Conservation (phyloP, 2,888 invertebrate species). For the Pyrrhia umbra region DNA sequence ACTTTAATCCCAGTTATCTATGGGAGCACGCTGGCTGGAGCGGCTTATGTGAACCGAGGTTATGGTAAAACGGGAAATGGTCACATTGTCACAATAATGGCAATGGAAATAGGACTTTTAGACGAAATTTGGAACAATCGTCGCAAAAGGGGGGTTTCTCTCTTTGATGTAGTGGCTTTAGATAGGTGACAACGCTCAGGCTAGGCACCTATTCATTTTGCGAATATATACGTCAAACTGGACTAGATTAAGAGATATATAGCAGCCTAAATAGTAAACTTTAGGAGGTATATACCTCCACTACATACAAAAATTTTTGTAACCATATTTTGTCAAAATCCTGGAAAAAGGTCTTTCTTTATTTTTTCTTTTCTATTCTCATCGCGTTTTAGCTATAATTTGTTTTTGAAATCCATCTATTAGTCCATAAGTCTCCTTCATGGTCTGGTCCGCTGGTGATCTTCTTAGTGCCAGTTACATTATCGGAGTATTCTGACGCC, state of each 20-base stretch:
- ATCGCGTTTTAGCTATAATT: no score
- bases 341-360: no score
- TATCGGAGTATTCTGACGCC: no score
- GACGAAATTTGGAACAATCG: background rate
- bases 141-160: background rate
- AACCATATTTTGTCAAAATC: no score
- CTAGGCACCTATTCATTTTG: background rate
- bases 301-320: no score
- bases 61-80: constrained; percentile 10
- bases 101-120: constrained; percentile 13
- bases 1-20: constrained; percentile 61
- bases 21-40: constrained; percentile 25
- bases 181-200: background rate
- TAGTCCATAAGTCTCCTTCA: no score
- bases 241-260: background rate
- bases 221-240: background rate
- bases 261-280: no score
- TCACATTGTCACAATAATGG: constrained; percentile 11
- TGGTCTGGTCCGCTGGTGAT: no score
- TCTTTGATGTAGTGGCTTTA: background rate
- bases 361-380: no score
- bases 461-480: no score
- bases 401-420: no score
- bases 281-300: no score
- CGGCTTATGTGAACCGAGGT: constrained; percentile 26